Conservation (phyloP, 2,888 invertebrate genomes). For the Salpingus planirostris region DNA sequence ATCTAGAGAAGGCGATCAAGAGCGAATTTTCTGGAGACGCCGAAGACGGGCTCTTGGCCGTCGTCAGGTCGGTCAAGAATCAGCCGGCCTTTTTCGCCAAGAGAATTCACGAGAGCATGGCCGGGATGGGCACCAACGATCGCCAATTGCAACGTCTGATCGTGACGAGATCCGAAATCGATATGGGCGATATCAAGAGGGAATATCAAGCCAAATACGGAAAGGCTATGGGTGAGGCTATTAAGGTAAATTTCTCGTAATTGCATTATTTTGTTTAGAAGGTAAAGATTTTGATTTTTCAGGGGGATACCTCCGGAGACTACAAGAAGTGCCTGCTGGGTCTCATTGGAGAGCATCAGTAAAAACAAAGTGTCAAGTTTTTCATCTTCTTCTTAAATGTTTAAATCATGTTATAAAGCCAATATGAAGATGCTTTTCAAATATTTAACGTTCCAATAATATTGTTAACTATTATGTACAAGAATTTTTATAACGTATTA, state of each 20-base stretch:
- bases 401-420: neutral
- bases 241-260: slow-evolving; percentile 55
- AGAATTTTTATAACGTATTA: too few relatives aligned
- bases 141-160: slow-evolving; percentile 75
- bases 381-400: neutral
- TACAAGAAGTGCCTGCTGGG: slow-evolving; percentile 78
- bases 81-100: slow-evolving; percentile 79
- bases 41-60: slow-evolving; percentile 70
- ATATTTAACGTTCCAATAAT: too few relatives aligned
- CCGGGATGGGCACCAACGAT: slow-evolving; percentile 84
- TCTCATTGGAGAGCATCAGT: slow-evolving; percentile 44
- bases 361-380: neutral
- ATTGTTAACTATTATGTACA: too few relatives aligned
- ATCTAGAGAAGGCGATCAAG: slow-evolving; percentile 70
- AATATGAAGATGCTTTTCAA: neutral
- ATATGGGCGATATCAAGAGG: slow-evolving; percentile 75
- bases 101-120: slow-evolving; percentile 78
- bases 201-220: slow-evolving; percentile 68
- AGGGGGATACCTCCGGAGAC: slow-evolving; percentile 73
- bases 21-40: slow-evolving; percentile 78
- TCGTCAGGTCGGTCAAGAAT: slow-evolving; percentile 71
- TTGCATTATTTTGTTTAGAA: neutral
- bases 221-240: slow-evolving; percentile 68
- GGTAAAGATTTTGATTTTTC: slow-evolving; percentile 2
- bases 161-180: slow-evolving; percentile 75